A percentile compares a stretch with the other conserved stretches of the same genome.
Conservation (phyloP, 1,140 invertebrate genomes). For the Caenorhabditis latens region DNA sequence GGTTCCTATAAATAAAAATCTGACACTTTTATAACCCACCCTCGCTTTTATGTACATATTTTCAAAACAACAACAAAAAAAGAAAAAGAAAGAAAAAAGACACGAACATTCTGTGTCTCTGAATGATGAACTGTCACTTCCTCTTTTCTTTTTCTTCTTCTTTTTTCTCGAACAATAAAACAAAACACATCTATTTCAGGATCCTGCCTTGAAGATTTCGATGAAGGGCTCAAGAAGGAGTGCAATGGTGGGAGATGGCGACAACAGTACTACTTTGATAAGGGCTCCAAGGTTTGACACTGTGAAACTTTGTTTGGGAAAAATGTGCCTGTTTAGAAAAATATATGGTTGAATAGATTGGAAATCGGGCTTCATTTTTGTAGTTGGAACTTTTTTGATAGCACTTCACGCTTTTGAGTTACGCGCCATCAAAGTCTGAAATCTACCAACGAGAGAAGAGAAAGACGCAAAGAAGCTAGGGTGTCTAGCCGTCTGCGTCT, state of each 20-base stretch:
- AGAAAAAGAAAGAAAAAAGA: background rate
- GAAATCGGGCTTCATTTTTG: no score
- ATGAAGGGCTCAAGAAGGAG: conserved; percentile 75
- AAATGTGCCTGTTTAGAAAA: no score
- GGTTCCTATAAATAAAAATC: no score
- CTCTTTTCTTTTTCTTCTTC: conserved; percentile 17
- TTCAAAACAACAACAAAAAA: conserved; percentile 22
- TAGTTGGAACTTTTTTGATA: no score
- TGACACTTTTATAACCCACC: no score
- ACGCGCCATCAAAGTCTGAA: no score
- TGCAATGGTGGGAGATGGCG: conserved; percentile 74
- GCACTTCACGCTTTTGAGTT: no score
- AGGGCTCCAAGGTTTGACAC: conserved; percentile 66
- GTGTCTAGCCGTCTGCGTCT: no score
- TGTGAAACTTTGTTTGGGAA: no score
- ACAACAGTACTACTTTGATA: conserved; percentile 74
- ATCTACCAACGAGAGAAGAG: no score
- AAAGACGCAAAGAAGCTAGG: no score
- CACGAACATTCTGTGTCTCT: background rate
- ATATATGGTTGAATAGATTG: no score
- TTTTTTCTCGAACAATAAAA: background rate
- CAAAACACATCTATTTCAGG: conserved; percentile 65
- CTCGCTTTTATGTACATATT: background rate
- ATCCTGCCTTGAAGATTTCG: conserved; percentile 72
- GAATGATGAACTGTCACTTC: conserved; percentile 58